Evolutionary conservation across 2,888 invertebrate species (phyloP).

Genomic region (Megalurothrips usitatus): DNA sequence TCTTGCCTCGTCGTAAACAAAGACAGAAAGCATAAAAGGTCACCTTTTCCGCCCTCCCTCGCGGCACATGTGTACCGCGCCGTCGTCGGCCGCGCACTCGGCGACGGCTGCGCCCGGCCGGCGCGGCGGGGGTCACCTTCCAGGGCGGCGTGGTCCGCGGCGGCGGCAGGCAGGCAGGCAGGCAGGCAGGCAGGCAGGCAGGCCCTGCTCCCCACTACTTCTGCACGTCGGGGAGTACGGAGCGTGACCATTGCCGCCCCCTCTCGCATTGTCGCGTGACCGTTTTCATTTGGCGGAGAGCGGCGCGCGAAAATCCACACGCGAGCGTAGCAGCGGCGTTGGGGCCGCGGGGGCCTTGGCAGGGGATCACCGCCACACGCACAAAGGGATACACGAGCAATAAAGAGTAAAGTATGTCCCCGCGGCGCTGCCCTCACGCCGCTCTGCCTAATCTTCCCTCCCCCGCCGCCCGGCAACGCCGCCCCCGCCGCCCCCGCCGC

Average conservation of each 20-base stretch:
- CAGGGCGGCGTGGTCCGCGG: too few relatives aligned
- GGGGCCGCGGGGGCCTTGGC: neutral
- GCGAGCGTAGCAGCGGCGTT: neutral
- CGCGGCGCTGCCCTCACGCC: neutral
- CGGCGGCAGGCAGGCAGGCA: too few relatives aligned
- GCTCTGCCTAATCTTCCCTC: neutral
- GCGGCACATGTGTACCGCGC: neutral
- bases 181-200: neutral
- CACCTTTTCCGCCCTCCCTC: neutral
- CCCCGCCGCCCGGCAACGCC: neutral
- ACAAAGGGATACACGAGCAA: neutral
- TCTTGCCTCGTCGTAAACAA: neutral
- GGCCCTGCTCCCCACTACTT: too few relatives aligned
- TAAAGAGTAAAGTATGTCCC: constrained; percentile 21
- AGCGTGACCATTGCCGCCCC: too few relatives aligned
- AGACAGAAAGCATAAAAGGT: neutral
- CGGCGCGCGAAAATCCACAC: neutral
- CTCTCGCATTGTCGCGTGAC: too few relatives aligned
- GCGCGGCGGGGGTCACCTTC: too few relatives aligned
- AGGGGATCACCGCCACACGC: neutral
- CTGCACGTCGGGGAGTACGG: too few relatives aligned
- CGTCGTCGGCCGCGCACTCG: neutral
- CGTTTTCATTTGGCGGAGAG: too few relatives aligned
- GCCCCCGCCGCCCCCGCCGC: neutral
- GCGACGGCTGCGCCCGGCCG: neutral